Conservation (phyloP, 2,113 vertebrate species). For the Xerus inauris region DNA sequence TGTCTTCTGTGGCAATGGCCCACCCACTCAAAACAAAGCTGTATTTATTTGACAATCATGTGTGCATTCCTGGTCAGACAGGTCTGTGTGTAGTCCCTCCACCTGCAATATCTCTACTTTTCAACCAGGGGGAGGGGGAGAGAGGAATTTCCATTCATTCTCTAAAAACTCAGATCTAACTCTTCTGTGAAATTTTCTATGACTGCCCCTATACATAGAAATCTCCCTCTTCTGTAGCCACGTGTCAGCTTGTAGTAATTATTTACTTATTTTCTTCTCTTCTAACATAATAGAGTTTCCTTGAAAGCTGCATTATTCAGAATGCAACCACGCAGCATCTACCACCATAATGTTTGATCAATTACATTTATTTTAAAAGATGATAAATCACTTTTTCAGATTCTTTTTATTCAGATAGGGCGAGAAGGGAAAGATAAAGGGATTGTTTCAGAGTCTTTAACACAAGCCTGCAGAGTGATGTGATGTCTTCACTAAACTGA, state of each 20-base stretch:
- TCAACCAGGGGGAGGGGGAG: background rate
- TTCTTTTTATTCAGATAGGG: background rate
- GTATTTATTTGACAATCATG: background rate
- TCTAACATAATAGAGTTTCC: background rate
- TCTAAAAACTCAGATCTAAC: background rate
- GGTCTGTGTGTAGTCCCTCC: background rate
- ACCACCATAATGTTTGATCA: background rate
- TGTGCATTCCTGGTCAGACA: background rate
- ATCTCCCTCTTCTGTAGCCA: background rate
- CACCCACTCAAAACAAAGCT: background rate
- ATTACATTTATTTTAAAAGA: constrained; percentile 20
- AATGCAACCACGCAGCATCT: background rate
- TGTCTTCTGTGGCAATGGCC: background rate
- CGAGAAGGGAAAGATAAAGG: background rate
- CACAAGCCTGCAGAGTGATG: background rate
- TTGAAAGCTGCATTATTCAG: background rate
- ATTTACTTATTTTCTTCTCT: constrained; percentile 23
- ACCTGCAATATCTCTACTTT: background rate
- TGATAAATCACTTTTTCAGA: background rate
- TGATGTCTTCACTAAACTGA: constrained; percentile 2
- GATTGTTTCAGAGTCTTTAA: background rate
- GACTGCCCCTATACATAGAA: background rate
- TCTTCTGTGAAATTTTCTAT: background rate
- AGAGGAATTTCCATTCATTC: background rate
- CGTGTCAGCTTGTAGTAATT: background rate